These are phyloP conservation scores for Cabera pusaria DNA, from an alignment of 2,888 invertebrate genomes.

Conservation along the genomic window DNA sequence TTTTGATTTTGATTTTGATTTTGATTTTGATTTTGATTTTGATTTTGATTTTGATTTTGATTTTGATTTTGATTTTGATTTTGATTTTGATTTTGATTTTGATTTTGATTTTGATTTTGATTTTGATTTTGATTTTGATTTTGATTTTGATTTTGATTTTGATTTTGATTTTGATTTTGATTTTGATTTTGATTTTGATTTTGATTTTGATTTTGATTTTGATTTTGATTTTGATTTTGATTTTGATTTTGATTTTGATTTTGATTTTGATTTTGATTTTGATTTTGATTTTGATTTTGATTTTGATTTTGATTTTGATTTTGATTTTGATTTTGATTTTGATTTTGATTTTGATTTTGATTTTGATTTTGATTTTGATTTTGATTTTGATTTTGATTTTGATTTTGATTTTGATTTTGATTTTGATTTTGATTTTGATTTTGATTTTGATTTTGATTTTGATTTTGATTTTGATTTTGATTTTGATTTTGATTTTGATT, in stretches of 20 bases:
- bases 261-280: neutral
- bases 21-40: no score
- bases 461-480: constrained; percentile 1
- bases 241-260: neutral
- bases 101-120: neutral
- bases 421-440: neutral
- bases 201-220: neutral
- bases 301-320: neutral
- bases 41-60: no score
- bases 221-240: neutral
- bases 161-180: neutral
- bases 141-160: neutral
- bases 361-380: neutral
- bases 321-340: neutral
- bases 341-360: neutral
- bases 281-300: neutral
- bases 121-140: neutral
- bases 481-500: constrained; percentile 2
- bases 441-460: neutral
- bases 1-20: no score
- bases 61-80: no score
- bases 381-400: neutral
- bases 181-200: neutral
- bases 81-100: no score
- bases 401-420: neutral